Evolutionary conservation across 2,888 invertebrate species (phyloP), one percentile per base, ranked within the genome.

Genomic region (Eupithecia subumbrata): DNA sequence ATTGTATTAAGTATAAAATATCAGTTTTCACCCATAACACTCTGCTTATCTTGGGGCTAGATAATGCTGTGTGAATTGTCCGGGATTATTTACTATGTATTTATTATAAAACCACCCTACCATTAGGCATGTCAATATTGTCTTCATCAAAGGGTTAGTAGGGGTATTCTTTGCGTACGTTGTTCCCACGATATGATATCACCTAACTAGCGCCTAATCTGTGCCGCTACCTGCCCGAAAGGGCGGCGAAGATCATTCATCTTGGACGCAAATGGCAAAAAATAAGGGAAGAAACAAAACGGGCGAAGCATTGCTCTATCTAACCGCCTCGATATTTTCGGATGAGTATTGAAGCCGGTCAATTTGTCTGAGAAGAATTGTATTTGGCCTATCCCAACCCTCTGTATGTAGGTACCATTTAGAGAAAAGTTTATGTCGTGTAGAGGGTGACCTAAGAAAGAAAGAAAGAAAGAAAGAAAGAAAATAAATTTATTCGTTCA

Each of bases 221-320:
- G 70, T 64, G 63, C 9, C 66, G n/a, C 72, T 78, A 78, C 78
- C 78, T 78, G 78, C 71, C 69, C 60, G 76, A 60, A 56, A 74
- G 72, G 70, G 74, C 72, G 72, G 72, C 40, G 30, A 67, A 67
- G 74, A 74, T 72, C 71, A 74, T 77, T 70, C 69, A 69, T 74
- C 69, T 60, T 60, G 25, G 48, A 64, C 34, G 45, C 45, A 52
- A 69, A 71, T 60, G 37, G 72, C 76, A 77, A 77, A 77, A 77
- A 77, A 77, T 77, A 72, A 40, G 71, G 76, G 71, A 63, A 64
- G 63, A 71, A 71, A 72, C 72, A 69, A 72, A 72, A 74, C 66
- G 69, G 74, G 72, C 40, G 63, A 70, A 70, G 69, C 60, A 25
- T n/a, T 60, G 60, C 60, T 25, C 22, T 14, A 25, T 72, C 67